Percentiles rank a stretch among this genome's conserved stretches.
These are phyloP conservation scores for Drosophila nasuta DNA, from an alignment of 1,140 invertebrate genomes.

Conservation along the genomic window DNA sequence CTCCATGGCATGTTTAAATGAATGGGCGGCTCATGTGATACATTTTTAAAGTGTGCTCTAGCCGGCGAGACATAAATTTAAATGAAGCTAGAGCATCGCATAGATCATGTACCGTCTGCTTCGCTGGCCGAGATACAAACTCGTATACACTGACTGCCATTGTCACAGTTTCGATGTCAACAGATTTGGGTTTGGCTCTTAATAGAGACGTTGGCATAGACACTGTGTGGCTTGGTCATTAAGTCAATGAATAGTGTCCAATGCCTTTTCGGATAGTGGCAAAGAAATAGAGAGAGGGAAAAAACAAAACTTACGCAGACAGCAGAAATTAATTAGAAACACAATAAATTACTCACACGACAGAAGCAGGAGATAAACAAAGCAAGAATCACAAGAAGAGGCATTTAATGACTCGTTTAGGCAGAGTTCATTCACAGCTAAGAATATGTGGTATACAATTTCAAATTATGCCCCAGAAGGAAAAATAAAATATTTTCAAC, in stretches of 20 bases:
- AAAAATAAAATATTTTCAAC: neutral
- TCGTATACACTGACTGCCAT: neutral
- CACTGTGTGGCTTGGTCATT: constrained; percentile 49
- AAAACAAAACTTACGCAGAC: constrained; percentile 59
- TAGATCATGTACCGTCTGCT: constrained; percentile 49
- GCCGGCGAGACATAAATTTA: constrained; percentile 58
- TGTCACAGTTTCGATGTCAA: constrained; percentile 1
- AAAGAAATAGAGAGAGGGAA: constrained; percentile 20
- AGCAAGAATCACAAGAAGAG: constrained; percentile 18
- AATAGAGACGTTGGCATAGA: constrained; percentile 49
- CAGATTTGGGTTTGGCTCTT: constrained; percentile 19
- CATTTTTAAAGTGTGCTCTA: constrained; percentile 45
- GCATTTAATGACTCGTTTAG: neutral
- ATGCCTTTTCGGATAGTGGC: constrained; percentile 8
- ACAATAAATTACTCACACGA: constrained; percentile 72
- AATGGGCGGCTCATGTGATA: constrained; percentile 21
- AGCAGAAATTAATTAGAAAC: constrained; percentile 75
- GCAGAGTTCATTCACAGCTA: neutral
- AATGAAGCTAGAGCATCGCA: constrained; percentile 43
- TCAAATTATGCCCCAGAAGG: neutral
- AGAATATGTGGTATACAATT: neutral
- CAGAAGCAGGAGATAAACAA: constrained; percentile 58
- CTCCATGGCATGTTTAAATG: constrained; percentile 50
- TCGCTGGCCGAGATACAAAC: constrained; percentile 11
- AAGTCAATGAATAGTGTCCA: constrained; percentile 28